Conservation (phyloP, 2,888 invertebrate species). For the Stenchaetothrips biformis region DNA sequence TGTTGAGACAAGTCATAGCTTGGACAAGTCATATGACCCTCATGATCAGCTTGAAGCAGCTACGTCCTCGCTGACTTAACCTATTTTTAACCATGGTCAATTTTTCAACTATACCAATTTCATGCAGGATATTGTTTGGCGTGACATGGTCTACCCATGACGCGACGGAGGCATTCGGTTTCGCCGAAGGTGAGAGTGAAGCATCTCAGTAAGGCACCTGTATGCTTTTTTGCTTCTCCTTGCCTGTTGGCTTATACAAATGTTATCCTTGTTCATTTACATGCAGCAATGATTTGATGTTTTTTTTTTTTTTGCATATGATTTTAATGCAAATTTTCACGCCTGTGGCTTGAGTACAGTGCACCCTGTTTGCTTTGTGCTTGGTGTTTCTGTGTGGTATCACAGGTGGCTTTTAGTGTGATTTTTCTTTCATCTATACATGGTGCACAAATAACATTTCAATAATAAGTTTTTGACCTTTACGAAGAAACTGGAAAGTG, state of each 20-base stretch:
- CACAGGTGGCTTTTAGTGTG: too few species aligned
- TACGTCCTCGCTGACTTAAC: too few species aligned
- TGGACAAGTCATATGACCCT: too few species aligned
- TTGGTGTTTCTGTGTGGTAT: background rate
- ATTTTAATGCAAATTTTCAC: too few species aligned
- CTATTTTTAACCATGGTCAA: too few species aligned
- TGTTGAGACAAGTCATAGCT: too few species aligned
- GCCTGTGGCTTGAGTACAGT: background rate
- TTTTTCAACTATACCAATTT: background rate
- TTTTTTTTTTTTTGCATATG: background rate
- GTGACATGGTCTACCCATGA: slow-evolving; percentile 7
- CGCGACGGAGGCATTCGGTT: slow-evolving; percentile 15
- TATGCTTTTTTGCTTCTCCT: slow-evolving; percentile 17
- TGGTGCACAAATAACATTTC: background rate
- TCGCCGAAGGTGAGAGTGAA: slow-evolving; percentile 24
- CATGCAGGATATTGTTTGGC: background rate
- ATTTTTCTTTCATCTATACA: too few species aligned
- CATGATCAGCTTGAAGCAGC: too few species aligned
- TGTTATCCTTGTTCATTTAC: background rate
- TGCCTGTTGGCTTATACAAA: background rate
- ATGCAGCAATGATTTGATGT: background rate
- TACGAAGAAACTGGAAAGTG: background rate
- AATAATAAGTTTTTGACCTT: background rate
- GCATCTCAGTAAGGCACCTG: slow-evolving; percentile 4
- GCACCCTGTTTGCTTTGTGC: background rate